These are phyloP conservation scores for Artibeus jamaicensis DNA, from an alignment of 2,797 vertebrate genomes.

Conservation along the genomic window DNA sequence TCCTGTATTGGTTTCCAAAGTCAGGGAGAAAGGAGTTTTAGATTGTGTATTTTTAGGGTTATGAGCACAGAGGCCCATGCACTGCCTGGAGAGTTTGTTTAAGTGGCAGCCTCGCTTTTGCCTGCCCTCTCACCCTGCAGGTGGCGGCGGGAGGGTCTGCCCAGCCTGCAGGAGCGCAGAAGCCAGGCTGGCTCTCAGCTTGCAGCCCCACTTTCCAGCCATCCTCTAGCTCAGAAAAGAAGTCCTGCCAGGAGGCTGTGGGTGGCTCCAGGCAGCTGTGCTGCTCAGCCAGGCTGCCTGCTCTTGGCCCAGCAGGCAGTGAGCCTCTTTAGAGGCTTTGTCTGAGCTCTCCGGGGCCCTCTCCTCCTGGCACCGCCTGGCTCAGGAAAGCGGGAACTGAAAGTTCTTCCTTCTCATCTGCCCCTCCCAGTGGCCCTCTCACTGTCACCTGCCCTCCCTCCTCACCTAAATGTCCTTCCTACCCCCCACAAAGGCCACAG, in stretches of 20 bases:
- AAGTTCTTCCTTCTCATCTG: neutral
- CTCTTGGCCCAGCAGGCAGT: neutral
- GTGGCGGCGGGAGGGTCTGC: neutral
- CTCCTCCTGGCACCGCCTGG: conserved; percentile 14
- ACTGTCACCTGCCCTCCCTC: neutral
- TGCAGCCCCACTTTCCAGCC: neutral
- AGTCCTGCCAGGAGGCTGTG: neutral
- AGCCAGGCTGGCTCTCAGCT: neutral
- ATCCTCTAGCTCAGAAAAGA: neutral
- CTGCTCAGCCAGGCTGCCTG: neutral
- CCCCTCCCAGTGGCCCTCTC: neutral
- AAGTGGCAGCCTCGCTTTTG: neutral
- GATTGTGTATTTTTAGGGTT: neutral
- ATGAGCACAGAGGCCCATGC: neutral
- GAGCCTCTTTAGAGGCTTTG: conserved; percentile 52
- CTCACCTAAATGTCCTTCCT: neutral
- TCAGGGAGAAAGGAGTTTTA: neutral
- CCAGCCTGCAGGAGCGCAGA: neutral
- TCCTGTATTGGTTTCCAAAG: neutral
- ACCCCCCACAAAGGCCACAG: neutral
- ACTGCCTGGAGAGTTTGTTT: neutral
- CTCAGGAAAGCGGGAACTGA: neutral
- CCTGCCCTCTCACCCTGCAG: neutral
- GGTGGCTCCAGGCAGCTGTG: neutral
- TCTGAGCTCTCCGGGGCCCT: neutral